Percentiles rank a stretch among this genome's conserved stretches.
These are phyloP conservation scores for Amblyornis subalaris DNA, from an alignment of 2,113 vertebrate genomes.

Conservation along the genomic window DNA sequence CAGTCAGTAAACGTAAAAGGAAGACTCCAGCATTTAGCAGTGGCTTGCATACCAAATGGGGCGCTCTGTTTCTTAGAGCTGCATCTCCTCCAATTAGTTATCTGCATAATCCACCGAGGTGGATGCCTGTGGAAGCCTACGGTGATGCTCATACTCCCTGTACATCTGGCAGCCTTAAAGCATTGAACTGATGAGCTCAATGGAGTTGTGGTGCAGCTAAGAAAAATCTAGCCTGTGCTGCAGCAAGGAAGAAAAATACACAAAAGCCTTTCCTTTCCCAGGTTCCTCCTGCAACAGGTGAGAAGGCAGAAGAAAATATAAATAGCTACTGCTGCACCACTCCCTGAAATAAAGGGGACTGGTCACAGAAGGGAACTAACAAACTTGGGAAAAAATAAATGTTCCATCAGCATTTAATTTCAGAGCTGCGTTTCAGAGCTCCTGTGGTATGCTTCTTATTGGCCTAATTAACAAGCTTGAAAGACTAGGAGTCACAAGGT, in stretches of 20 bases:
- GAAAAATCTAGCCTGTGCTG: not conserved
- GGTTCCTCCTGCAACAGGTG: not conserved
- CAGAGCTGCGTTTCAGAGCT: constrained; percentile 8
- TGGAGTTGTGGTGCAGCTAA: not conserved
- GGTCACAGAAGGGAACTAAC: not conserved
- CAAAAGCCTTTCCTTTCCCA: not conserved
- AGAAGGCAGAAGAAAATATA: not conserved
- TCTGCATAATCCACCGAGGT: not conserved
- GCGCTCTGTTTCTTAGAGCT: not conserved
- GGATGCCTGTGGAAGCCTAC: not conserved
- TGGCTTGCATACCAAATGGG: not conserved
- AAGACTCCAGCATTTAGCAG: not conserved
- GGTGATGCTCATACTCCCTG: not conserved
- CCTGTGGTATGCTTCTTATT: constrained; percentile 18
- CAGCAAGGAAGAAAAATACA: not conserved
- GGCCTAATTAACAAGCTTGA: constrained; percentile 55
- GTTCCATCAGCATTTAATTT: not conserved
- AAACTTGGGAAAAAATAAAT: not conserved
- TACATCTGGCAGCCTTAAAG: not conserved
- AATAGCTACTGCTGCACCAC: not conserved
- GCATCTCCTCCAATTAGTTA: not conserved
- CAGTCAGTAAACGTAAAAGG: not conserved
- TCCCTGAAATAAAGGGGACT: not conserved
- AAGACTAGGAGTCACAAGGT: constrained; percentile 51
- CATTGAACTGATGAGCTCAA: not conserved